Conservation (phyloP, 2,888 invertebrate genomes). For the Steinernema scapterisci region DNA sequence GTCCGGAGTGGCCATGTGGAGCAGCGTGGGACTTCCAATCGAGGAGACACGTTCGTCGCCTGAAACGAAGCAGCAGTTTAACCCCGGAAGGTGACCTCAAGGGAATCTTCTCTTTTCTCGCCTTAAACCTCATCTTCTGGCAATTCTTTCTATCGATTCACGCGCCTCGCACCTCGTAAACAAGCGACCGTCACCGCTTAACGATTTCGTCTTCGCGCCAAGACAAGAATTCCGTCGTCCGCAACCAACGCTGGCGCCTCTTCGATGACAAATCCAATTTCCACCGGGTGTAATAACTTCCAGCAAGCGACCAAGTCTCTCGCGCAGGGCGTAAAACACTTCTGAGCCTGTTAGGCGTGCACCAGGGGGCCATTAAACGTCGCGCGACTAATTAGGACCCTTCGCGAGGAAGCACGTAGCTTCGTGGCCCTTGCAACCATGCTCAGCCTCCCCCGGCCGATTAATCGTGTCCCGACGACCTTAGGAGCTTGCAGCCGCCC, state of each 20-base stretch:
- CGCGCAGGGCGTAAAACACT: background rate
- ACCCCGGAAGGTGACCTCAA: too few species aligned
- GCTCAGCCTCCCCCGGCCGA: too few species aligned
- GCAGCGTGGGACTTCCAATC: slow-evolving; percentile 36
- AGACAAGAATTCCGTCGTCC: background rate
- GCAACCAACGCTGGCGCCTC: background rate
- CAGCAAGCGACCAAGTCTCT: background rate
- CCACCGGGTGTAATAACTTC: background rate
- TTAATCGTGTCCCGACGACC: background rate
- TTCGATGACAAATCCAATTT: slow-evolving; percentile 2
- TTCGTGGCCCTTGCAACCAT: background rate
- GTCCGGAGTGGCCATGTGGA: slow-evolving; percentile 40
- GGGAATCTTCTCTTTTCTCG: background rate
- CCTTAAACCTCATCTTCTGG: slow-evolving; percentile 5
- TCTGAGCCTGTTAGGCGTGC: slow-evolving; percentile 1
- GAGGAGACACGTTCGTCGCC: slow-evolving; percentile 38
- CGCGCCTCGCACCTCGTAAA: slow-evolving; percentile 29
- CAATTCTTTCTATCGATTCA: slow-evolving; percentile 13
- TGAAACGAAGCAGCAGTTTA: slow-evolving; percentile 33
- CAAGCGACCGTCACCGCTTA: background rate
- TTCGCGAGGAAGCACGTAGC: background rate
- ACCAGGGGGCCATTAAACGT: slow-evolving; percentile 11
- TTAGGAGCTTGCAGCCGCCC: background rate
- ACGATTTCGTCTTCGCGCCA: background rate
- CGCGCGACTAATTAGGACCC: slow-evolving; percentile 25